A percentile compares a stretch with the other conserved stretches of the same genome.
These are phyloP conservation scores for Eueremaeus valkanovi DNA, from an alignment of 2,888 invertebrate species.

Conservation along the genomic window DNA sequence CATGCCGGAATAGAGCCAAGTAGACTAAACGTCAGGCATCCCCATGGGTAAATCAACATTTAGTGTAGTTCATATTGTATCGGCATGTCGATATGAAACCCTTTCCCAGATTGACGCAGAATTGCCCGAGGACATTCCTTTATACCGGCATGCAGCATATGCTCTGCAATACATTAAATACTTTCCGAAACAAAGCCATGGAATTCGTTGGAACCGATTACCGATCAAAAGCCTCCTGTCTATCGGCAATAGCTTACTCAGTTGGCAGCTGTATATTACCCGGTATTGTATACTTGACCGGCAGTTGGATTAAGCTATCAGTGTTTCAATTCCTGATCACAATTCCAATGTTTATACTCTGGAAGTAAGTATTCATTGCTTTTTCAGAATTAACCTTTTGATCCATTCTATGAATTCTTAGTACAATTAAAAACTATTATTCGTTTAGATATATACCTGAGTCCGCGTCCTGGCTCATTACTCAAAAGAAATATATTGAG, in stretches of 20 bases:
- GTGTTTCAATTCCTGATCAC: constrained; percentile 30
- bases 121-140: too few relatives aligned
- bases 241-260: constrained; percentile 37
- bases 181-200: constrained; percentile 21
- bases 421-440: background rate
- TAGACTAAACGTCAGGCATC: too few relatives aligned
- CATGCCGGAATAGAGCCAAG: too few relatives aligned
- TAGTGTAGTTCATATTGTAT: too few relatives aligned
- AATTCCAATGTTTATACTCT: background rate
- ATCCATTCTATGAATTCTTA: too few relatives aligned
- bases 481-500: constrained; percentile 45
- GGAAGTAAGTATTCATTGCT: constrained; percentile 21
- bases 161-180: too few relatives aligned
- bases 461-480: constrained; percentile 47
- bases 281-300: constrained; percentile 25
- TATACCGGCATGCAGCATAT: too few relatives aligned
- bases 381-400: too few relatives aligned
- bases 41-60: too few relatives aligned
- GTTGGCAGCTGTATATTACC: constrained; percentile 34
- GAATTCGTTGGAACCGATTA: constrained; percentile 33
- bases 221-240: constrained; percentile 19
- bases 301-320: constrained; percentile 23
- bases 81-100: too few relatives aligned
- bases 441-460: constrained; percentile 47
- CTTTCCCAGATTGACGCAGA: too few relatives aligned